Conservation (phyloP, 1,140 invertebrate genomes). For the Geopemphigus sp. region DNA sequence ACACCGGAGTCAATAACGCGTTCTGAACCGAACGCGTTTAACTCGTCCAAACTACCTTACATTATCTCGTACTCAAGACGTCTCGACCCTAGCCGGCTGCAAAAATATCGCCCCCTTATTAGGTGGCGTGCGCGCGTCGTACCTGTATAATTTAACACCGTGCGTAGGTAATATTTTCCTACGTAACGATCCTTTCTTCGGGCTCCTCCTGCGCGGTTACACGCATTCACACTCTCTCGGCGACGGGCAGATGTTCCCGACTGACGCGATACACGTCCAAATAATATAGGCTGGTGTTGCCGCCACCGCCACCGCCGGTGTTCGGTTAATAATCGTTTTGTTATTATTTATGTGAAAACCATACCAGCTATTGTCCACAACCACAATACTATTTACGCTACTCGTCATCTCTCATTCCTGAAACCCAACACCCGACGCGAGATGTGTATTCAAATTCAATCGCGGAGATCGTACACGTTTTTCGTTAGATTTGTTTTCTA, state of each 20-base stretch:
- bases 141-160: constrained; percentile 28
- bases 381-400: constrained; percentile 34
- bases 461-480: neutral
- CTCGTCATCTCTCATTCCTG: neutral
- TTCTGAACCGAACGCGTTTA: neutral
- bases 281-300: neutral
- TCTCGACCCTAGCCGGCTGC: constrained; percentile 5
- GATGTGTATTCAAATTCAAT: neutral
- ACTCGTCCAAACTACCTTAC: neutral
- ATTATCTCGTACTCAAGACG: neutral
- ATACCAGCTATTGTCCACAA: constrained; percentile 14
- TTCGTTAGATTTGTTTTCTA: neutral
- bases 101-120: constrained; percentile 8
- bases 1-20: neutral
- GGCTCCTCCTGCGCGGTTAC: constrained; percentile 3
- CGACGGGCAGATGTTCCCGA: constrained; percentile 25
- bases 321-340: constrained; percentile 23
- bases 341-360: constrained; percentile 45
- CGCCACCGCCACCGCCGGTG: neutral
- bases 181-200: constrained; percentile 47
- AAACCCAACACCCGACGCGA: neutral
- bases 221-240: constrained; percentile 23
- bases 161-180: constrained; percentile 29
- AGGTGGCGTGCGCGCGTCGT: neutral
- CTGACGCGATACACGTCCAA: neutral